Conservation (phyloP, 2,888 invertebrate species). For the Mayetiola destructor region DNA sequence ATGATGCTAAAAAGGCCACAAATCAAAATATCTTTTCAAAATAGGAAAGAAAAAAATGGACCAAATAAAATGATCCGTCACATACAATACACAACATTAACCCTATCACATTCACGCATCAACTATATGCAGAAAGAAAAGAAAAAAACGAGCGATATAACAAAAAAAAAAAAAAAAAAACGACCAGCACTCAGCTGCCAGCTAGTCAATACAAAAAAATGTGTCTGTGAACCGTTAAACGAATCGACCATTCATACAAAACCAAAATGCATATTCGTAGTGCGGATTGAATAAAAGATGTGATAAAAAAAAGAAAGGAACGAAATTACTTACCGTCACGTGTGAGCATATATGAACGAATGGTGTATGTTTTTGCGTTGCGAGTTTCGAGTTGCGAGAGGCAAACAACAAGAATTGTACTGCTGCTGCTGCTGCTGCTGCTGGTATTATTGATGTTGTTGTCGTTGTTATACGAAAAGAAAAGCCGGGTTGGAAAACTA, state of each 20-base stretch:
- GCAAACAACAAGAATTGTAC: no score
- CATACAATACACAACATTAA: conserved; percentile 6
- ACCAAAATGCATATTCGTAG: background rate
- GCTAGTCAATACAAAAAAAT: conserved; percentile 8
- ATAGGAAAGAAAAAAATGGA: background rate
- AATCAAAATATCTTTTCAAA: background rate
- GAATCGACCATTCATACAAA: background rate
- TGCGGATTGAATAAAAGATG: background rate
- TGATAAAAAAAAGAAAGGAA: background rate
- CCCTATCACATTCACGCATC: background rate
- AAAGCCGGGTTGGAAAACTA: no score
- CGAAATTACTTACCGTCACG: no score
- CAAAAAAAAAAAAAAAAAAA: background rate
- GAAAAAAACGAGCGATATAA: no score
- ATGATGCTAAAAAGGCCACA: background rate
- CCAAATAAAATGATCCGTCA: background rate
- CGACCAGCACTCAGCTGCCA: background rate
- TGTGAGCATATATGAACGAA: no score
- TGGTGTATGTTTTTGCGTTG: no score
- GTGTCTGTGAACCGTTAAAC: conserved; percentile 4
- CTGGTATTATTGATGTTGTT: no score
- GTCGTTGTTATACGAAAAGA: no score
- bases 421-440: no score
- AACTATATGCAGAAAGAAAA: background rate
- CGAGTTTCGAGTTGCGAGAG: no score